Evolutionary conservation across 2,113 vertebrate genomes (phyloP).

Genomic region (Sclerurus mexicanus): DNA sequence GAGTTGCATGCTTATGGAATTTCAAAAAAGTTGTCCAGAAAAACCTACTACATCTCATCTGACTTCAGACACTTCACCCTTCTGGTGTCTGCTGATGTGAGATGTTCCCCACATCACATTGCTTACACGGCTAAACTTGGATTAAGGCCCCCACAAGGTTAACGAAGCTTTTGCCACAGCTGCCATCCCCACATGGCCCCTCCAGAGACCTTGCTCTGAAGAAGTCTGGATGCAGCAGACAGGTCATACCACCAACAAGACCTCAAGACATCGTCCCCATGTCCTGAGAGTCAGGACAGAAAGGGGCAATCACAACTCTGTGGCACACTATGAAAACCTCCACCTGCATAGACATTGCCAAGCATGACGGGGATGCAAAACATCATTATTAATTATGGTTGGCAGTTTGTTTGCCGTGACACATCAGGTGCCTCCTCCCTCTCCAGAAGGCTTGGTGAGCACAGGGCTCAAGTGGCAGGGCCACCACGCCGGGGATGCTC

Average conservation of each 20-base stretch:
- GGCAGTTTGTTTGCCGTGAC: neutral
- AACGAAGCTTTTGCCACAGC: neutral
- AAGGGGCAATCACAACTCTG: neutral
- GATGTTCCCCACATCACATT: neutral
- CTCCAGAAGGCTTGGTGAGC: neutral
- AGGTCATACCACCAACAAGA: neutral
- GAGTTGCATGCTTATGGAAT: neutral
- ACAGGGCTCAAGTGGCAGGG: neutral
- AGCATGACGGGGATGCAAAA: neutral
- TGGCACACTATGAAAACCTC: neutral
- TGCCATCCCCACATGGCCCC: neutral
- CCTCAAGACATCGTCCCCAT: accelerated
- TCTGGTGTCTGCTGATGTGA: neutral
- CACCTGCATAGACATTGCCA: neutral
- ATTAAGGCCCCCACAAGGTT: neutral
- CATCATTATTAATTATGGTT: neutral
- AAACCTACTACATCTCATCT: neutral
- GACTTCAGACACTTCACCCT: neutral
- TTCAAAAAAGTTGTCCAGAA: neutral
- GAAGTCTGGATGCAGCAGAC: neutral
- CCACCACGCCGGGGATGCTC: neutral
- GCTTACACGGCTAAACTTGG: neutral
- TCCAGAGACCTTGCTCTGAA: neutral
- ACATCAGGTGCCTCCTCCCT: neutral
- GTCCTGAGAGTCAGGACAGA: neutral